Percentiles rank a stretch among this genome's conserved stretches.
These are phyloP conservation scores for Paratilapia polleni DNA, from an alignment of 2,113 vertebrate species.

Conservation along the genomic window DNA sequence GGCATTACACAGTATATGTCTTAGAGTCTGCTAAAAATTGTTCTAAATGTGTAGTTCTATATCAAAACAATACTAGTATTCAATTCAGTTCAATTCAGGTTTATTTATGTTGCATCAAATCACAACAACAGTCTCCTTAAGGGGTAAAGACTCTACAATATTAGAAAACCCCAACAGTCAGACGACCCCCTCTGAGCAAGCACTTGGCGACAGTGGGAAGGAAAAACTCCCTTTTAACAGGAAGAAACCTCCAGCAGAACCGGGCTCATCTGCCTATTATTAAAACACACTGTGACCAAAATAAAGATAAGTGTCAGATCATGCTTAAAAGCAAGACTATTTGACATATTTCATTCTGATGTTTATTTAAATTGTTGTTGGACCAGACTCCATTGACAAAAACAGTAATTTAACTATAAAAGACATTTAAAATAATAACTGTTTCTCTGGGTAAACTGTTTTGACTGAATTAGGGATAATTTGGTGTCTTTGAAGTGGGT, in stretches of 20 bases:
- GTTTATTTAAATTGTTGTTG: not conserved
- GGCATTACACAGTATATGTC: not conserved
- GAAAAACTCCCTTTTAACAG: too few species aligned
- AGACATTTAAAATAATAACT: not conserved
- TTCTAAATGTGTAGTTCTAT: not conserved
- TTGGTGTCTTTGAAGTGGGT: not conserved
- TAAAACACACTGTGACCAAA: not conserved
- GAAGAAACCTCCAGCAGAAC: too few species aligned
- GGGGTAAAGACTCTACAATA: too few species aligned
- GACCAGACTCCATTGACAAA: not conserved
- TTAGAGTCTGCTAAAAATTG: not conserved
- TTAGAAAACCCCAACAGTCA: too few species aligned
- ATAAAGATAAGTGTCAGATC: too few species aligned
- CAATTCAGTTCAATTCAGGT: too few species aligned
- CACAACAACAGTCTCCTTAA: too few species aligned
- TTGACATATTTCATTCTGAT: not conserved
- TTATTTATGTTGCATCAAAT: too few species aligned
- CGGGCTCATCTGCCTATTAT: too few species aligned
- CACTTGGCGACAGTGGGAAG: too few species aligned
- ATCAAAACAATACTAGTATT: not conserved
- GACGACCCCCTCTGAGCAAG: too few species aligned
- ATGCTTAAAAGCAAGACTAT: too few species aligned
- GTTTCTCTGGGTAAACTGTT: not conserved
- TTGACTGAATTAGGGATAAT: not conserved
- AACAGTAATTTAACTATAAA: not conserved